These are phyloP conservation scores for Perizoma affinitatum DNA, from an alignment of 2,888 invertebrate species.

Conservation along the genomic window DNA sequence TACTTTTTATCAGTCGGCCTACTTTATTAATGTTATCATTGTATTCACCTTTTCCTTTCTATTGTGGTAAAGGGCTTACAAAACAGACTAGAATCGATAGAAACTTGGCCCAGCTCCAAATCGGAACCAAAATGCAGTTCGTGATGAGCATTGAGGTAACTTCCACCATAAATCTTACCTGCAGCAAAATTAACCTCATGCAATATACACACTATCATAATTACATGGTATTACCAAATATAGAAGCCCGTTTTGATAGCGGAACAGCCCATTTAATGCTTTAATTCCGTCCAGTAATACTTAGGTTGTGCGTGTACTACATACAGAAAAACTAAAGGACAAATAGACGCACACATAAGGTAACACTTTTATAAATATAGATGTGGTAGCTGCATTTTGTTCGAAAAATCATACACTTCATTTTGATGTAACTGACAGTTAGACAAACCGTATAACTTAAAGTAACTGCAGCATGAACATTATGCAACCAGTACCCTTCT, in stretches of 20 bases:
- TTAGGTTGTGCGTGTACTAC: too few species aligned
- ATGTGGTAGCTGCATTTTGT: too few species aligned
- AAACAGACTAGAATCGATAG: constrained; percentile 31
- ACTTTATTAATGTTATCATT: neutral
- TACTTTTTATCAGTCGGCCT: neutral
- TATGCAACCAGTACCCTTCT: too few species aligned
- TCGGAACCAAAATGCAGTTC: constrained; percentile 30
- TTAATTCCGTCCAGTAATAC: too few species aligned
- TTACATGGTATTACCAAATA: neutral
- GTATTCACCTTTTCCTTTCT: constrained; percentile 1
- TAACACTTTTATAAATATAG: too few species aligned
- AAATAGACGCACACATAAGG: too few species aligned
- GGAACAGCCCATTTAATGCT: too few species aligned
- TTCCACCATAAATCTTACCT: constrained; percentile 35
- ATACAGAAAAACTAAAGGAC: too few species aligned
- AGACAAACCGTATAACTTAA: too few species aligned
- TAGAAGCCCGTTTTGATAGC: neutral
- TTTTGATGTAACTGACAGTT: too few species aligned
- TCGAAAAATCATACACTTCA: too few species aligned
- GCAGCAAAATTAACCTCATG: constrained; percentile 31
- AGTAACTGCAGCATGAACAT: too few species aligned
- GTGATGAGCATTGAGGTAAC: constrained; percentile 28
- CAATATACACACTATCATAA: constrained; percentile 13
- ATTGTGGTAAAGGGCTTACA: constrained; percentile 12
- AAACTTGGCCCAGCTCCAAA: constrained; percentile 33